phyloP scores from a whole-genome alignment of 2,888 invertebrate species.

The Nemotelus nigrinus region DNA sequence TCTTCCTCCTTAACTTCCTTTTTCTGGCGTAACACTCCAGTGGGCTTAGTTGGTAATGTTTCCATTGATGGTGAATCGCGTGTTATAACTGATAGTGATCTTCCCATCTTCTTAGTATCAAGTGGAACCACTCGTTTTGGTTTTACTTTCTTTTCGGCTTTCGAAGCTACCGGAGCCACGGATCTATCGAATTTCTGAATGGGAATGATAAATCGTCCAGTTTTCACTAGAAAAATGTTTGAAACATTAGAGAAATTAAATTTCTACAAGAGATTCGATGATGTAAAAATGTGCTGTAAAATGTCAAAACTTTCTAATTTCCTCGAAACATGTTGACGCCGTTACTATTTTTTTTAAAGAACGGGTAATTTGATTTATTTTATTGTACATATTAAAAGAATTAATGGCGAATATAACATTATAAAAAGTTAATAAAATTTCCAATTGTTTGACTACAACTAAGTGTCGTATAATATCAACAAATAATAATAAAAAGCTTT shows the following conservation, averaged over 20 bases:
- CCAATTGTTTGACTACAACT: too few species aligned
- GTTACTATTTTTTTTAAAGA: too few species aligned
- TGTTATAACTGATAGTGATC: neutral
- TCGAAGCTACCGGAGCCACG: neutral
- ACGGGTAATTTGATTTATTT: too few species aligned
- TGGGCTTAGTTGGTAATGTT: constrained; percentile 5
- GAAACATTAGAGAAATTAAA: neutral
- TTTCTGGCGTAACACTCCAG: neutral
- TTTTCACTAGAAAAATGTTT: constrained; percentile 5
- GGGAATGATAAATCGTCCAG: constrained; percentile 33
- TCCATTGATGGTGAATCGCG: neutral
- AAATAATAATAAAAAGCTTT: too few species aligned
- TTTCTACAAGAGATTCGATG: too few species aligned
- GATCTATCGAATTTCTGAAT: constrained; percentile 15
- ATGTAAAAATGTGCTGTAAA: too few species aligned
- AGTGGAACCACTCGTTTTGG: neutral
- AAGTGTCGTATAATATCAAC: too few species aligned
- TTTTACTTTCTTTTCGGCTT: neutral
- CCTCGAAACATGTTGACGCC: too few species aligned
- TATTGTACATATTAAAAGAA: too few species aligned
- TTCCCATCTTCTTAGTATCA: neutral
- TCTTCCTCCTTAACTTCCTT: neutral
- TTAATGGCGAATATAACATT: too few species aligned
- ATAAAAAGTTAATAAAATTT: too few species aligned
- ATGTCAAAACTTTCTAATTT: too few species aligned